These are phyloP conservation scores for Pachypanchax playfairii DNA, from an alignment of 2,113 vertebrate species.

Conservation along the genomic window DNA sequence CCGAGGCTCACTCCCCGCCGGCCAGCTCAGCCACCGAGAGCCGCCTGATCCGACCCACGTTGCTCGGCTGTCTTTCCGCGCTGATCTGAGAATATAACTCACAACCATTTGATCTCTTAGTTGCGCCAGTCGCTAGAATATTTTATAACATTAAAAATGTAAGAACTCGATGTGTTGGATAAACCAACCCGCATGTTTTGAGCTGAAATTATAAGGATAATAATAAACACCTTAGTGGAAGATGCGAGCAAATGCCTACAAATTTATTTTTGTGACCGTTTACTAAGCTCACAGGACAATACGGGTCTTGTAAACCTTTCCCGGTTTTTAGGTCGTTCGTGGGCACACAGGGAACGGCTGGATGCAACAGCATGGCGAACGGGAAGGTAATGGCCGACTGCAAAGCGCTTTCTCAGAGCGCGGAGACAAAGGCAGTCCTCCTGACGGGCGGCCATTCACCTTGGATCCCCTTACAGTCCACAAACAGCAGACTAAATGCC, in stretches of 20 bases:
- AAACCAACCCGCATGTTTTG: background rate
- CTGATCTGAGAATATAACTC: conserved; percentile 27
- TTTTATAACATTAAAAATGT: background rate
- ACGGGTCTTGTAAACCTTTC: background rate
- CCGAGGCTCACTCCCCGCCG: conserved; percentile 57
- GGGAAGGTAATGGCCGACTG: conserved; percentile 81
- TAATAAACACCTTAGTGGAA: too few relatives aligned
- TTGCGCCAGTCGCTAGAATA: conserved; percentile 26
- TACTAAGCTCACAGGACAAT: background rate
- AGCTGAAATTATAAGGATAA: too few relatives aligned
- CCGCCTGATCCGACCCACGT: conserved; percentile 40
- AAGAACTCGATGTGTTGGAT: too few relatives aligned
- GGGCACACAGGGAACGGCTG: conserved; percentile 15
- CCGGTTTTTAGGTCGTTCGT: conserved; percentile 21
- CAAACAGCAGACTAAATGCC: conserved; percentile 21
- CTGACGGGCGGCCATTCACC: conserved; percentile 76
- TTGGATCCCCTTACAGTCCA: conserved; percentile 43
- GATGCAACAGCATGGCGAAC: conserved; percentile 62
- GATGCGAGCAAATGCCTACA: background rate
- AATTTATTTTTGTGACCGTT: conserved; percentile 15
- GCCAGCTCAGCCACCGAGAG: conserved; percentile 47
- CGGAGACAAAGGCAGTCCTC: conserved; percentile 80
- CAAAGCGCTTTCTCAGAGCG: conserved; percentile 65
- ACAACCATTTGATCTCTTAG: conserved; percentile 29
- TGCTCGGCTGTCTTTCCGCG: conserved; percentile 18